phyloP scores from a whole-genome alignment of 2,113 vertebrate genomes.

The Rhabdornis inornatus region DNA sequence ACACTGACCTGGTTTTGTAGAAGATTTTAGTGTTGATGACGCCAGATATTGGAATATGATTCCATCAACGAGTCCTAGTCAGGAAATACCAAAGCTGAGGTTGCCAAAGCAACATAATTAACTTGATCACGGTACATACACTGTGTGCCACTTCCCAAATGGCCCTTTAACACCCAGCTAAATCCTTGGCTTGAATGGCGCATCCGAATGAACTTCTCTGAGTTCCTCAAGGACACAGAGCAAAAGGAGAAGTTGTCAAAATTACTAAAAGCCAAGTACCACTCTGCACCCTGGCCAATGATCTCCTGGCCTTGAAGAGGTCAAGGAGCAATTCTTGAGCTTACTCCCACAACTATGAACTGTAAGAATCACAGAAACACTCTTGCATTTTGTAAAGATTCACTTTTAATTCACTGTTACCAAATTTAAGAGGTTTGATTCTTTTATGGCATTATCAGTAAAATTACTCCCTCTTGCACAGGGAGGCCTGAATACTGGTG shows the following conservation, averaged over 20 bases:
- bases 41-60: slow-evolving; percentile 50
- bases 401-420: neutral
- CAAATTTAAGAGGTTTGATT: neutral
- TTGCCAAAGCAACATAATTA: slow-evolving; percentile 63
- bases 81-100: slow-evolving; percentile 58
- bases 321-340: neutral
- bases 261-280: neutral
- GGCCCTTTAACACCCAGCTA: slow-evolving; percentile 13
- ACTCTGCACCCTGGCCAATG: neutral
- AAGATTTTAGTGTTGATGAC: neutral
- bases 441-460: neutral
- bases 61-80: slow-evolving; percentile 19
- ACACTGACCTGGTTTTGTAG: neutral
- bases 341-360: neutral
- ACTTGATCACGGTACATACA: neutral
- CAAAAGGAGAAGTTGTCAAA: neutral
- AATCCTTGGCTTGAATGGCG: neutral
- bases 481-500: neutral
- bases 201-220: neutral
- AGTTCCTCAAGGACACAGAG: neutral
- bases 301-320: neutral
- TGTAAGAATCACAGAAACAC: neutral
- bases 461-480: neutral
- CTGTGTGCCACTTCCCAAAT: neutral
- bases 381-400: neutral